Conservation (phyloP, 2,888 invertebrate species). For the Diaprepes abbreviatus region DNA sequence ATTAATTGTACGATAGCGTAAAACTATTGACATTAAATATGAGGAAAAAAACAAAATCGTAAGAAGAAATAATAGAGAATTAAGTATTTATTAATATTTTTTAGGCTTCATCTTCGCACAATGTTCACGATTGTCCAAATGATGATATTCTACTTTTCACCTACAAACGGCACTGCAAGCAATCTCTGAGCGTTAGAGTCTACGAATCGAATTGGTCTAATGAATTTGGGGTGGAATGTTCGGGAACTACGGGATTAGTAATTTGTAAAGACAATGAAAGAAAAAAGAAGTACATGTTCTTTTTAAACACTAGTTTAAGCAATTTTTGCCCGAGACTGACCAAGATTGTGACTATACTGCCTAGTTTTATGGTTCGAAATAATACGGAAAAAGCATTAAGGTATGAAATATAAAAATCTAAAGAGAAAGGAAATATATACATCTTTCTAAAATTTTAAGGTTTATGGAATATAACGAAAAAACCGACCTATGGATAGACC, state of each 20-base stretch:
- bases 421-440: no score
- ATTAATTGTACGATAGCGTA: no score
- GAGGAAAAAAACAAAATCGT: no score
- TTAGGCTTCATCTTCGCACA: conserved; percentile 76
- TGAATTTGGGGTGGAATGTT: conserved; percentile 76
- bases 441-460: no score
- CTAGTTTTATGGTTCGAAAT: conserved; percentile 84
- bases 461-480: conserved; percentile 91
- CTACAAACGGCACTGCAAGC: conserved; percentile 71
- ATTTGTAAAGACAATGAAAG: conserved; percentile 81
- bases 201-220: conserved; percentile 78
- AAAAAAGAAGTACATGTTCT: conserved; percentile 79
- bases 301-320: conserved; percentile 78
- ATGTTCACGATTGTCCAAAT: conserved; percentile 70
- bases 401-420: no score
- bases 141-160: conserved; percentile 81
- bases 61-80: no score
- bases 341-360: conserved; percentile 83
- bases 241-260: conserved; percentile 82
- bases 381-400: conserved; percentile 72
- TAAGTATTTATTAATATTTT: no score
- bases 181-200: conserved; percentile 71
- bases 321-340: conserved; percentile 81
- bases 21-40: no score
- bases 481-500: conserved; percentile 86